These are phyloP conservation scores for Etia nguti DNA, from an alignment of 2,113 vertebrate genomes.

Conservation along the genomic window DNA sequence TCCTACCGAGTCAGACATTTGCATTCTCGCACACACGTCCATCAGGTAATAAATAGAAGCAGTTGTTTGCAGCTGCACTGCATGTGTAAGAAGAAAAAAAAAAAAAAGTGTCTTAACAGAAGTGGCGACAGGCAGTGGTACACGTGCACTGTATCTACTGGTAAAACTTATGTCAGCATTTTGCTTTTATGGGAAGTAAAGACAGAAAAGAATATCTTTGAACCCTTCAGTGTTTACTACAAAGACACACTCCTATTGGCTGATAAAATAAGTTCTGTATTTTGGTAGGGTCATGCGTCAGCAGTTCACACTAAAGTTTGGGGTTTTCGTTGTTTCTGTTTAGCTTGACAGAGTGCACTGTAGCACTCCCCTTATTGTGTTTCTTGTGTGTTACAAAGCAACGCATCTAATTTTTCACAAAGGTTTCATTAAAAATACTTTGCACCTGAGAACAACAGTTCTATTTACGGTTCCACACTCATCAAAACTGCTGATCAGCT, in stretches of 20 bases:
- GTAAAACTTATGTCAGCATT: conserved; percentile 1
- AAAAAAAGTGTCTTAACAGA: neutral
- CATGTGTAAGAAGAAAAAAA: neutral
- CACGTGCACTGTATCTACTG: conserved; percentile 6
- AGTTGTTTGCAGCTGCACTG: neutral
- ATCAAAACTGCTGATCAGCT: neutral
- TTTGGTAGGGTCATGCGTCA: neutral
- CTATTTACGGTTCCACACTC: neutral
- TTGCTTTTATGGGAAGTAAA: neutral
- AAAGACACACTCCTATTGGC: neutral
- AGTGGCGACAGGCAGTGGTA: neutral
- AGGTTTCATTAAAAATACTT: neutral
- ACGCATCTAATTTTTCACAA: neutral
- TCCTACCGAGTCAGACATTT: neutral
- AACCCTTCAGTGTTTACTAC: neutral
- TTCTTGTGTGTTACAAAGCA: neutral
- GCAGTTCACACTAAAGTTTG: neutral
- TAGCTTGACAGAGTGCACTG: neutral
- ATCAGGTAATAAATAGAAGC: neutral
- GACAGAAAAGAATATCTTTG: neutral
- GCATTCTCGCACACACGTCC: neutral
- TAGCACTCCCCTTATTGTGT: neutral
- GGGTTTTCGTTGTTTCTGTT: neutral
- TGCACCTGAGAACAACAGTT: neutral
- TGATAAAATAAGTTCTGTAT: neutral